Evolutionary conservation across 2,888 invertebrate species (phyloP).

Genomic region (Lapara coniferarum): DNA sequence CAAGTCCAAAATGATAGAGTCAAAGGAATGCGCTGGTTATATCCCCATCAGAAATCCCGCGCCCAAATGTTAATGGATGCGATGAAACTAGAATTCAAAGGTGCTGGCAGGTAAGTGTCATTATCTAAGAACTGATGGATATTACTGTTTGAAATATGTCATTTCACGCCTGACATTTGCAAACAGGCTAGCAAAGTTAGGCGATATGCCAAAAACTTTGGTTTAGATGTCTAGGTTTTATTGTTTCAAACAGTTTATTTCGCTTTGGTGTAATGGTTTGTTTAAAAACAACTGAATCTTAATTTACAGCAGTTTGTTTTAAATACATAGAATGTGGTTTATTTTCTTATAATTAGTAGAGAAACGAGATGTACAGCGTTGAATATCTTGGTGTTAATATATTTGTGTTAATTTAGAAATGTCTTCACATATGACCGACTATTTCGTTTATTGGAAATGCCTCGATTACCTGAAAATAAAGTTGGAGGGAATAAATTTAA

Average conservation of each 20-base stretch:
- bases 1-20: slow-evolving; percentile 27
- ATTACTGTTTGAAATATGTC: slow-evolving; percentile 9
- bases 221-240: slow-evolving; percentile 26
- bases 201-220: slow-evolving; percentile 20
- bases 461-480: no score
- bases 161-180: slow-evolving; percentile 10
- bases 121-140: background rate
- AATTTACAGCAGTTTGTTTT: background rate
- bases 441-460: no score
- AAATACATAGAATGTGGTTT: background rate
- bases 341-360: background rate
- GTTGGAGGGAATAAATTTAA: no score
- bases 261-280: background rate
- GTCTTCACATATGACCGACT: no score
- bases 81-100: slow-evolving; percentile 50
- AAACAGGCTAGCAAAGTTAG: slow-evolving; percentile 7
- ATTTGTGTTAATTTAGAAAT: no score
- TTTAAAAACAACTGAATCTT: slow-evolving; percentile 8
- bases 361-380: no score
- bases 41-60: slow-evolving; percentile 51
- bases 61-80: slow-evolving; percentile 67
- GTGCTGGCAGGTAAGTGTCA: slow-evolving; percentile 4
- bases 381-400: no score
- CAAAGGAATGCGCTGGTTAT: slow-evolving; percentile 29
- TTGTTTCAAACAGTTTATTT: slow-evolving; percentile 5